These are phyloP conservation scores for Pollenia griseotomentosa DNA, from an alignment of 2,888 invertebrate species.

Conservation along the genomic window DNA sequence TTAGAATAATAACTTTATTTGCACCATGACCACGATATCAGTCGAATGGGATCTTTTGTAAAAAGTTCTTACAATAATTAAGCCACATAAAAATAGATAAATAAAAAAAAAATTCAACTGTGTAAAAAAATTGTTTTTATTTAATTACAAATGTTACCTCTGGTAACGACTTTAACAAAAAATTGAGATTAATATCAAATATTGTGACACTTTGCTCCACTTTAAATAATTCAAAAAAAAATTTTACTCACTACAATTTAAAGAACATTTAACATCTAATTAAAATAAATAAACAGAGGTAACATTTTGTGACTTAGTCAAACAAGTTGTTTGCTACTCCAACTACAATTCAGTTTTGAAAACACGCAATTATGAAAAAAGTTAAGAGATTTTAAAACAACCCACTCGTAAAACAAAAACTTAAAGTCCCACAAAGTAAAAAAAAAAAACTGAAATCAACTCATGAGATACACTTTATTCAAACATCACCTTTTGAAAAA, in stretches of 20 bases:
- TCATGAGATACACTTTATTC: slow-evolving; percentile 43
- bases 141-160: no score
- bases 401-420: slow-evolving; percentile 37
- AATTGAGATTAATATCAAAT: neutral
- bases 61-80: no score
- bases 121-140: no score
- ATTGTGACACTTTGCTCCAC: slow-evolving; percentile 4
- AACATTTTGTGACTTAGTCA: neutral
- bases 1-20: no score
- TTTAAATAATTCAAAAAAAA: neutral
- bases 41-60: no score
- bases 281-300: neutral
- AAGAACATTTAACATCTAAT: no score
- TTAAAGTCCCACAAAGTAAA: slow-evolving; percentile 5
- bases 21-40: no score
- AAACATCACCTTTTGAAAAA: slow-evolving; percentile 39
- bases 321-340: slow-evolving; percentile 16
- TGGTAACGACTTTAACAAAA: no score
- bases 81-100: no score
- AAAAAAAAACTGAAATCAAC: neutral
- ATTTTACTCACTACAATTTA: no score
- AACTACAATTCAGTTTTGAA: slow-evolving; percentile 2
- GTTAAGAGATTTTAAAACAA: slow-evolving; percentile 8
- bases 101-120: no score
- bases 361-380: slow-evolving; percentile 32